Base-by-base conservation (phyloP, 2,888 invertebrate genomes). In the Blastobasis adustella region DNA sequence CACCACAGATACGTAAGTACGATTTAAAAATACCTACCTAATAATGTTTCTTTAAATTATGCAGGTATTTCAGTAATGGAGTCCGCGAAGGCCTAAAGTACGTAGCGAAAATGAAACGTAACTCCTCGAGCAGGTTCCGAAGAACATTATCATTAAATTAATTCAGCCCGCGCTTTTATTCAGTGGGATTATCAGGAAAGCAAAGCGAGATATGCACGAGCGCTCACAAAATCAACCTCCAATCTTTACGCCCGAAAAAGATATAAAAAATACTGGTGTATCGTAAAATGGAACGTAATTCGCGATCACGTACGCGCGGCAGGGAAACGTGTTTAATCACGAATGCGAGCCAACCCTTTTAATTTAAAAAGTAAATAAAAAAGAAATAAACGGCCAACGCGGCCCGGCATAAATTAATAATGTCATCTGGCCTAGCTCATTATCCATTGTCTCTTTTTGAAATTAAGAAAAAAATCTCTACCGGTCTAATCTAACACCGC, bases 401-500 rank as follows among this genome's bases (percentile, higher is more conserved):
- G 66, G 65, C 65, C 61, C 54, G 64, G 76, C 81, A 82, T 82
- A 82, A 80, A 82, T 83, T 82, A 82, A 82, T 82, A 80, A 80
- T 79, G 79, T 79, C 79, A 76, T 80, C 79, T 64, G 58, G 63
- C 65, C 71, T 65, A 69, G 69, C 67, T 69, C 67, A 69, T 69
- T 61, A 71, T 67, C 50, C 54, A 57, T 54, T 59, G 58, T 55
- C 54, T 55, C 47, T 56, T 48, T 7, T 49, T 49, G 50, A 53
- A 55, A 53, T 58, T 58, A 56, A 51, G n/a, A 59, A 62, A 59
- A 62, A 55, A 53, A 56, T 56, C 52, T 53, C 23, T 52, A 54
- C 66, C 68, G 67, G 53, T 55, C 44, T 10, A 56, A 49, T 38
- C 42, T 59, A 65, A 68, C 54, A 64, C 56, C 44, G 6, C 44